phyloP scores from a whole-genome alignment of 2,113 vertebrate genomes.

The mouse (Mus musculus) region DNA sequence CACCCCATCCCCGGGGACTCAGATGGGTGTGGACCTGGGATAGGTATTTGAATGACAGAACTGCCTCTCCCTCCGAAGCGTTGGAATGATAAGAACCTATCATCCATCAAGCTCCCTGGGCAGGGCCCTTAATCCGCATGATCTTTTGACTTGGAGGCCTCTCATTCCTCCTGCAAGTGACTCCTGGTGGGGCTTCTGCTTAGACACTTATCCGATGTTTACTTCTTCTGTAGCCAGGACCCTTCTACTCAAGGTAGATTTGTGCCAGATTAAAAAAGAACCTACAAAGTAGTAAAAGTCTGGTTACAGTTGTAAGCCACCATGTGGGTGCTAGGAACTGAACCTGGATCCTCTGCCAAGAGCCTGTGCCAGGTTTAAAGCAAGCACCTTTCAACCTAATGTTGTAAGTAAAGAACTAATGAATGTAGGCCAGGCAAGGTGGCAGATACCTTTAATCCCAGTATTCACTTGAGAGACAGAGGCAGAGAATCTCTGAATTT shows the following conservation, averaged over 20 bases:
- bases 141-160: constrained; percentile 45
- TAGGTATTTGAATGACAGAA: not conserved
- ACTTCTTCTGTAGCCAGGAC: not conserved
- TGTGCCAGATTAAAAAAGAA: not conserved
- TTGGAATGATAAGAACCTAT: not conserved
- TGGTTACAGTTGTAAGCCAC: no score
- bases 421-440: not conserved
- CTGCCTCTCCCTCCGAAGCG: not conserved
- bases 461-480: not conserved
- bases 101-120: not conserved
- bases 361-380: not conserved
- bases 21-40: not conserved
- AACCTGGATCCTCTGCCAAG: no score
- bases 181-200: not conserved
- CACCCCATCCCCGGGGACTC: not conserved
- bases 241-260: constrained; percentile 10
- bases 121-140: not conserved
- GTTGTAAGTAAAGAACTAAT: constrained; percentile 5
- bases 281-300: no score
- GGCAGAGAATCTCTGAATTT: not conserved
- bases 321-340: no score
- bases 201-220: constrained; percentile 29
- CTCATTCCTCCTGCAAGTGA: constrained; percentile 48
- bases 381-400: not conserved
- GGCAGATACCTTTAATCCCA: not conserved